A percentile compares a stretch with the other conserved stretches of the same genome.
These are phyloP conservation scores for Drosophila pandora DNA, from an alignment of 1,140 invertebrate species.

Conservation along the genomic window DNA sequence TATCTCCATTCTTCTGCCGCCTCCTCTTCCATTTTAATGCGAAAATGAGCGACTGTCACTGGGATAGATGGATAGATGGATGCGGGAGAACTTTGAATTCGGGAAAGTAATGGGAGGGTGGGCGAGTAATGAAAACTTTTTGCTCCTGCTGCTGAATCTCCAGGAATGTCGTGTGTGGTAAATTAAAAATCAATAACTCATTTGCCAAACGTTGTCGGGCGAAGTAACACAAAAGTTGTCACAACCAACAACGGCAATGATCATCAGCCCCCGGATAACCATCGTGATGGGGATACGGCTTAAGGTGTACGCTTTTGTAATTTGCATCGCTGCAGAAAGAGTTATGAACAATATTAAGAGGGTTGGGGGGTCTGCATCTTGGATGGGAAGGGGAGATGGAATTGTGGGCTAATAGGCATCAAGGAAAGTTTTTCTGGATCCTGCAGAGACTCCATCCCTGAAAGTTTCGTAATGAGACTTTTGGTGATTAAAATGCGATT, in stretches of 20 bases:
- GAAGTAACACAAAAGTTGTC: constrained; percentile 72
- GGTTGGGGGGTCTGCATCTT: neutral
- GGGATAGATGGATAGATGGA: constrained; percentile 50
- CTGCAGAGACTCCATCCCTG: constrained; percentile 6
- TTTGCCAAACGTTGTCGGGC: constrained; percentile 70
- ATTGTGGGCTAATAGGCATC: constrained; percentile 37
- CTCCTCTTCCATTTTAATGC: constrained; percentile 62
- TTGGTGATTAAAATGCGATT: constrained; percentile 6
- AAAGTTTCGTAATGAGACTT: constrained; percentile 34
- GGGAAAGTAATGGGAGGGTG: constrained; percentile 7
- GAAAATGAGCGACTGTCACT: constrained; percentile 77
- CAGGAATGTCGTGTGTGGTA: constrained; percentile 59
- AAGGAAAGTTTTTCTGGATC: constrained; percentile 36
- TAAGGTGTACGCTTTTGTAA: constrained; percentile 69
- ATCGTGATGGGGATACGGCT: constrained; percentile 45
- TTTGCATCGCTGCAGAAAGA: constrained; percentile 49
- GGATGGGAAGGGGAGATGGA: neutral
- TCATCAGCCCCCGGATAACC: constrained; percentile 43
- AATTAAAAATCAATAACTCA: constrained; percentile 81
- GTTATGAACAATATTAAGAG: constrained; percentile 29
- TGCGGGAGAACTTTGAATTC: constrained; percentile 7
- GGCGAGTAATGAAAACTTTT: constrained; percentile 74
- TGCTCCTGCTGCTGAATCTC: constrained; percentile 38
- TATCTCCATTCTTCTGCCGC: constrained; percentile 52
- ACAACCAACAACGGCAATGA: constrained; percentile 69